A percentile compares a stretch with the other conserved stretches of the same genome.
phyloP scores from a whole-genome alignment of 2,888 invertebrate genomes.

The Abrostola tripartita region DNA sequence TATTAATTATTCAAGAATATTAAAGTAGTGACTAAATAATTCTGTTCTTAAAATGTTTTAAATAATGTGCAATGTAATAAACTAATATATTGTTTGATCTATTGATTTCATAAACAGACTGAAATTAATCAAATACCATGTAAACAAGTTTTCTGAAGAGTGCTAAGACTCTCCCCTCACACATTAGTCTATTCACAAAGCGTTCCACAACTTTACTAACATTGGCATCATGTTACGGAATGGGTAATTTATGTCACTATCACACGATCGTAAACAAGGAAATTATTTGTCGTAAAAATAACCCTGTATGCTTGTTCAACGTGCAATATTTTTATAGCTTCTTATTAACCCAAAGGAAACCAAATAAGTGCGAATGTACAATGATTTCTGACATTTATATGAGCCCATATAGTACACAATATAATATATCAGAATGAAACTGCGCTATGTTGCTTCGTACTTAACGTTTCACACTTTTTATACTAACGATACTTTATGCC shows the following conservation, averaged over 20 bases:
- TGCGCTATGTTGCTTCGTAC: too few relatives aligned
- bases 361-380: slow-evolving; percentile 5
- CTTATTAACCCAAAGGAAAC: slow-evolving; percentile 16
- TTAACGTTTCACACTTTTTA: too few relatives aligned
- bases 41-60: too few relatives aligned
- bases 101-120: too few relatives aligned
- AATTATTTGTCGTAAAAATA: slow-evolving; percentile 48
- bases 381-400: slow-evolving; percentile 15
- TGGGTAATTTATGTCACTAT: slow-evolving; percentile 34
- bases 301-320: slow-evolving; percentile 30
- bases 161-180: too few relatives aligned
- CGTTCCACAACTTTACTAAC: neutral
- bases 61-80: too few relatives aligned
- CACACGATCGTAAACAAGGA: slow-evolving; percentile 40
- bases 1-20: too few relatives aligned
- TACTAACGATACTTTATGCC: too few relatives aligned
- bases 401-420: neutral
- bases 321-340: slow-evolving; percentile 24
- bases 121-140: too few relatives aligned
- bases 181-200: neutral
- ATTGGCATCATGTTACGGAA: slow-evolving; percentile 26
- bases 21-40: too few relatives aligned
- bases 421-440: neutral
- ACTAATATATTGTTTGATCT: too few relatives aligned
- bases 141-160: too few relatives aligned